Evolutionary conservation across 2,797 vertebrate genomes (phyloP), one percentile per base, ranked within the genome.

Genomic region (Cryptoblepharus egeriae): DNA sequence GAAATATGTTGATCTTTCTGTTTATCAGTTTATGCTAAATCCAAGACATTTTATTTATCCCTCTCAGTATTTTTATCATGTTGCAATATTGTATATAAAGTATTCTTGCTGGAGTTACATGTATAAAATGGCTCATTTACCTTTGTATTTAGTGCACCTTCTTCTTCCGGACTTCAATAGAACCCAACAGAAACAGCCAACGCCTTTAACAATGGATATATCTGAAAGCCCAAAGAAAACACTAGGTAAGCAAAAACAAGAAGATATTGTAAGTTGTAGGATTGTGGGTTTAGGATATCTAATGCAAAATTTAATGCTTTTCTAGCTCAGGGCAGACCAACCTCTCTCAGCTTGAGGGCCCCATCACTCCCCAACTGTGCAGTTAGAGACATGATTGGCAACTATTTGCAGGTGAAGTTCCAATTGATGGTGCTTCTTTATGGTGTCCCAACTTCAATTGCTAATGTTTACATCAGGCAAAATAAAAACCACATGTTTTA

Each of bases 81-180:
- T 42, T 42, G 4, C 39, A 42, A 42, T 42, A 42, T 42, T 42
- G 9, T 42, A 9, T 9, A 9, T 42, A 42, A 42, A 42, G 39
- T 42, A 42, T 42, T 42, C 39, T 42, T 42, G 39, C 39, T 42
- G 39, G 9, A 42, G 39, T 42, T 42, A 9, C 39, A 42, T 42
- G 39, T 42, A 42, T 42, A 42, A 42, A 42, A 9, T 42, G 5
- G 0, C 39, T 84, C 35, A 1, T 42, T 65, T 45, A 11, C 88
- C 3, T 94, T 90, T 92, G 35, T 80, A 78, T 91, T 69, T 78
- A 96, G 95, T 96, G 70, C 95, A 96, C 85, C 93, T 96, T 64
- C 92, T 96, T 86, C 90, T 96, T 87, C 95, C 95, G 78, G 95
- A 94, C 42, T 91, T 94, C 81, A 96, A 95, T 81, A 94, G 95